A percentile compares a stretch with the other conserved stretches of the same genome.
phyloP scores from a whole-genome alignment of 2,113 vertebrate genomes.

The Phalacrocorax aristotelis region DNA sequence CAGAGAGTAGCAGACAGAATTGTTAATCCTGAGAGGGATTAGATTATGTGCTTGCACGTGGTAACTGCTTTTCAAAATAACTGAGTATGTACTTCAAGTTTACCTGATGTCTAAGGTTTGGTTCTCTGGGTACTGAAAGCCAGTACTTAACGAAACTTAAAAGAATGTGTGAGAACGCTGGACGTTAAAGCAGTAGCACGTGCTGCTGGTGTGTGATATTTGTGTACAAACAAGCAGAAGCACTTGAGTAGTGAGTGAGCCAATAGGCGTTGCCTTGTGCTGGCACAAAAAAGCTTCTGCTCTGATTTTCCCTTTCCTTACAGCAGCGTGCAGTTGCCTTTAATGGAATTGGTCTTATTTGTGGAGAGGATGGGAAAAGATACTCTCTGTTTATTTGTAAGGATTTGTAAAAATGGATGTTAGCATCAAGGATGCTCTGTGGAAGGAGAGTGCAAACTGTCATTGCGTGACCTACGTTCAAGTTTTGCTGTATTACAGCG shows the following conservation, averaged over 20 bases:
- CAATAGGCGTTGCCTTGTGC: not conserved
- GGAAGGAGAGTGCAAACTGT: not conserved
- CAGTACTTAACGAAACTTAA: too few relatives aligned
- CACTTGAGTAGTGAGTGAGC: not conserved
- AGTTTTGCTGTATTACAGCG: not conserved
- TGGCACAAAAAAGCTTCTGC: not conserved
- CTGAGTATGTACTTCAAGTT: not conserved
- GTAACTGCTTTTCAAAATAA: not conserved
- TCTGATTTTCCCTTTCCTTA: not conserved
- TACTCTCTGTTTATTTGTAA: not conserved
- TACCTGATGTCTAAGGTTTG: not conserved
- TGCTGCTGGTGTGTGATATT: not conserved
- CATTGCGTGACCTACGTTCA: rapidly evolving
- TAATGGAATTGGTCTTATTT: not conserved
- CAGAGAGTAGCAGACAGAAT: not conserved
- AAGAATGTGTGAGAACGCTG: not conserved
- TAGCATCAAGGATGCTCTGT: too few relatives aligned
- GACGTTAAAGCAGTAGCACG: rapidly evolving
- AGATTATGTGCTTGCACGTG: not conserved
- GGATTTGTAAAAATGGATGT: not conserved
- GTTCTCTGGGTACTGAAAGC: not conserved
- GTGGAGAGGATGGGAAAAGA: not conserved
- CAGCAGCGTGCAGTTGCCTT: not conserved
- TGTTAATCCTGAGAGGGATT: not conserved
- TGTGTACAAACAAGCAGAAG: not conserved